Conservation (phyloP, 2,113 vertebrate genomes). For the Nibea albiflora region DNA sequence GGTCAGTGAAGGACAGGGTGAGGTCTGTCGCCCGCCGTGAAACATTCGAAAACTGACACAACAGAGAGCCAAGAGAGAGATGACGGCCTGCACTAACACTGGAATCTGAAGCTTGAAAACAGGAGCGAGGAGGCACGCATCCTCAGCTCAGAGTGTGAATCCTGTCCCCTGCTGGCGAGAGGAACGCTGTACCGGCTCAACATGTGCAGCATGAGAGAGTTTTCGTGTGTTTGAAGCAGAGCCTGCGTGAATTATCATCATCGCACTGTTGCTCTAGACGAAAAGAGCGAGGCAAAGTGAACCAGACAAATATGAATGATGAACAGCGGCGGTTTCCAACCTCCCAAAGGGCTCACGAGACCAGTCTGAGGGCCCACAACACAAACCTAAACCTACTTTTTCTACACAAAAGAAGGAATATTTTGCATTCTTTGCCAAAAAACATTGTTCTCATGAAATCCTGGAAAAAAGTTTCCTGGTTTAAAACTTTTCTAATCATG, state of each 20-base stretch:
- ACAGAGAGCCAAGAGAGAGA: not conserved
- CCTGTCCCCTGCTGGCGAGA: conserved; percentile 63
- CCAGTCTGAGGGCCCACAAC: not conserved
- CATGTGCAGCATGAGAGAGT: conserved; percentile 24
- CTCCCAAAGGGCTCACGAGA: not conserved
- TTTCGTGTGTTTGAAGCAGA: not conserved
- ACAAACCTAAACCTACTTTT: not conserved
- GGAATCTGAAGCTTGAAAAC: not conserved
- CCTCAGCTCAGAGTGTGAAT: conserved; percentile 20
- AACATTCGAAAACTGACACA: conserved; percentile 12
- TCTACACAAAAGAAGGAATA: not conserved
- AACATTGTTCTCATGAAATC: not conserved
- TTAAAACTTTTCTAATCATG: conserved; percentile 13
- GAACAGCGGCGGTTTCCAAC: not conserved
- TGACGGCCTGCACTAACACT: not conserved
- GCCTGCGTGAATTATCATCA: conserved; percentile 17
- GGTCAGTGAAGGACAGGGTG: conserved; percentile 39
- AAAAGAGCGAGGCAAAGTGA: not conserved
- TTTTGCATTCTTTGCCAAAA: not conserved
- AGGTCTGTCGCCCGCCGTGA: conserved; percentile 19
- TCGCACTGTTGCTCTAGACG: conserved; percentile 11
- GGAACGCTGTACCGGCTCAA: conserved; percentile 5
- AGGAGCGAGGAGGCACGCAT: not conserved
- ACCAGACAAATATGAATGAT: conserved; percentile 11
- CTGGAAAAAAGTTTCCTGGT: not conserved